Evolutionary conservation across 2,113 vertebrate species (phyloP).

Genomic region (Glaucomys volans): DNA sequence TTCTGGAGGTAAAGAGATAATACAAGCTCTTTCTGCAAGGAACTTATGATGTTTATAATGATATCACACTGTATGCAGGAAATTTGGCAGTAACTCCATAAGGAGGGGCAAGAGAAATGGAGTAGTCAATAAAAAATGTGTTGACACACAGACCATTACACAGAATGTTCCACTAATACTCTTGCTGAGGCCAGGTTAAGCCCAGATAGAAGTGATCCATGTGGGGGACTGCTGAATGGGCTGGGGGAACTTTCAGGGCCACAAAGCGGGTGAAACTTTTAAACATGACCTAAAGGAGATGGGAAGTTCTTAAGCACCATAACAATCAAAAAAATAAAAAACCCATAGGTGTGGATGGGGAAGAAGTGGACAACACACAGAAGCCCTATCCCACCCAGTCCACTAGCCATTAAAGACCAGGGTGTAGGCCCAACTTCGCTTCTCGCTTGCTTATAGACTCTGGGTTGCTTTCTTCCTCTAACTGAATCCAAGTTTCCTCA

Average conservation of each 20-base stretch:
- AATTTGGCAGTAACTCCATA: conserved; percentile 24
- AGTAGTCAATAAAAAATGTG: neutral
- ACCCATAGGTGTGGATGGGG: too few species aligned
- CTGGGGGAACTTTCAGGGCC: neutral
- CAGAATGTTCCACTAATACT: neutral
- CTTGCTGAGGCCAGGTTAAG: neutral
- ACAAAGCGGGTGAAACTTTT: neutral
- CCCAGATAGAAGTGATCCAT: neutral
- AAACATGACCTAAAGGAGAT: neutral
- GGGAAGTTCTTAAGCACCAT: neutral
- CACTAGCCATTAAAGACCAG: neutral
- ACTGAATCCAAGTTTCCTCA: conserved; percentile 44
- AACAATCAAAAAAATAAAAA: neutral
- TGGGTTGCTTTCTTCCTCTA: conserved; percentile 6
- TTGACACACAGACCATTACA: neutral
- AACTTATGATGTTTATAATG: conserved; percentile 48
- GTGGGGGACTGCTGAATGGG: neutral
- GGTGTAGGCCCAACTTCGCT: neutral
- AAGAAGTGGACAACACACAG: neutral
- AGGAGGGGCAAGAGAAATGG: conserved; percentile 1
- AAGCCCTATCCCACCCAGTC: neutral
- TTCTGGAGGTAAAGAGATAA: conserved; percentile 74
- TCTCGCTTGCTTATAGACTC: neutral
- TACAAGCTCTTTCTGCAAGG: neutral
- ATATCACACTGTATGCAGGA: conserved; percentile 16